Base-by-base conservation (phyloP, 1,140 invertebrate genomes). In the Drosophila aff. region DNA sequence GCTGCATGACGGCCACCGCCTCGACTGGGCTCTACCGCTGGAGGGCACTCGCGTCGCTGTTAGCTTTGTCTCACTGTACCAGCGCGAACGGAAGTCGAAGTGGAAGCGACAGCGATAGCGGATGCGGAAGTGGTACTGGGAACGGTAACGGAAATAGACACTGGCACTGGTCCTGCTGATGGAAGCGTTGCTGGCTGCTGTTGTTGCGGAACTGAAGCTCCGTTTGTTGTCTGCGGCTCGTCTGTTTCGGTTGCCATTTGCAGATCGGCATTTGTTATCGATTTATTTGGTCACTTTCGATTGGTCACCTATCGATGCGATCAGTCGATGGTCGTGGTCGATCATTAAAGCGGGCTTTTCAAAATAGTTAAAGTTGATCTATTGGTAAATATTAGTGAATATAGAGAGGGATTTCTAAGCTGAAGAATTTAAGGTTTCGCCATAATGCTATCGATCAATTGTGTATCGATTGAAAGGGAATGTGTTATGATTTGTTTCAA, bases 1-100 rank as follows among this genome's bases (percentile, higher is more conserved):
- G 66, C 59, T 82, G 80, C 82, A 84, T 84, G 82, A 62, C 73
- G 81, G 81, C 81, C 81, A 69, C 69, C 64, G 80, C 79, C 74
- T 59, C 47, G 43, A 58, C 58, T 49, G 8, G 47, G 60, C 75
- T 66, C 46, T 43, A 46, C 26, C 38, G 18, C 44, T 46, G 62
- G 10, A 36, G 38, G 41, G 44, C 33, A n/a, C 26, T 38, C 40
- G 26, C 26, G 52, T 77, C 55, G 50, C 62, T 64, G 79, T 78
- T 82, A 76, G 66, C 79, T 82, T 46, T 50, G 67, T 28, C 59
- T 84, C 78, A 85, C 78, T 74, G 66, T 74, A 52, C 23, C 28
- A 15, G 63, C 16, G 31, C 33, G 36, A 31, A 61, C 44, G 43
- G 18, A 60, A 55, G 18, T 11, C 18, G 33, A 2, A 55, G 18